Base-by-base conservation (phyloP, 2,797 vertebrate species). In the Clarias pachynema region DNA sequence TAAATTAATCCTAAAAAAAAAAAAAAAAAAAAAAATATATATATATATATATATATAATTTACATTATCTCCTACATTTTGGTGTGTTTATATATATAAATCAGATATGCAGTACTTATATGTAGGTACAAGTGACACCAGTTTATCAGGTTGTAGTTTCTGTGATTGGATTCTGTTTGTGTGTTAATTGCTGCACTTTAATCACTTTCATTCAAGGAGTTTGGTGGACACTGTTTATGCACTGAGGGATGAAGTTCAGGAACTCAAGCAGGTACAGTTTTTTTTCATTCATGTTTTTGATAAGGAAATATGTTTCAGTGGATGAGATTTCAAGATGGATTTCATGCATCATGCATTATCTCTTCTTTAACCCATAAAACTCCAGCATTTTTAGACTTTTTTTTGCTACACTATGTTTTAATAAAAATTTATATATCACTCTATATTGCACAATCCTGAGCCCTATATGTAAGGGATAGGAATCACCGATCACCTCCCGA, bases 161-260 rank as follows among this genome's bases (percentile, higher is more conserved):
- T 60, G 1, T 78, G 31, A 37, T 22, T 34, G 15, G 22, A 15
- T 6, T 20, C 63, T 40, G 65, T 69, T 34, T 78, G 5, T 72
- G 20, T 74, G 60, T 56, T 24, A 62, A 73, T 70, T 53, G 68
- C 63, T 83, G 31, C 22, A 68, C 72, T 65, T 6, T 68, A 26
- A 29, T 69, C 72, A 12, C 18, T 83, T 5, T 37, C 66, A 57
- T 85, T 1, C 84, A 90, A 99, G 98, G 96, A 98, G 97, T 91
- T 95, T 99, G 85, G 98, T 99, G 89, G 98, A 99, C 88, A 98
- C 98, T 0, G 98, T 99, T 34, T 99, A 99, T 73, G 97, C 97
- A 10, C 92, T 99, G 87, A 97, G 97, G 92, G 98, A 99, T 86
- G 97, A 99, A 92, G 97, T 99, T 72, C 98, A 98, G 89, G 98